Evolutionary conservation across 1,140 invertebrate species (phyloP).

Genomic region (Xylocopa sonorina): DNA sequence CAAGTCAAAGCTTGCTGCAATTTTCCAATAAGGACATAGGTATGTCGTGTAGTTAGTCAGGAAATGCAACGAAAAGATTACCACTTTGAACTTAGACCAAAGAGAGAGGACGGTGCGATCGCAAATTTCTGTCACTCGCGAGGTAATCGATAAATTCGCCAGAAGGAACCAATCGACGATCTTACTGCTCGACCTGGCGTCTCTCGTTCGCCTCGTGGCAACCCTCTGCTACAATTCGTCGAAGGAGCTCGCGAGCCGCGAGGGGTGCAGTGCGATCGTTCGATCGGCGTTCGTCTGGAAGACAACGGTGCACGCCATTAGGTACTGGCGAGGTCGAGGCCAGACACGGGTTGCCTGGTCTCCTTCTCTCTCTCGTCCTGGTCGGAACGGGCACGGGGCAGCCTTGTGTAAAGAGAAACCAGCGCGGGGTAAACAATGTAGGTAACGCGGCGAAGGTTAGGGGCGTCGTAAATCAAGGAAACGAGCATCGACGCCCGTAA

Average conservation of each 20-base stretch:
- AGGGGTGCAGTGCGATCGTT: background rate
- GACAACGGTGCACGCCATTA: conserved; percentile 51
- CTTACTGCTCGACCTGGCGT: too few species aligned
- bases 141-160: background rate
- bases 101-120: too few species aligned
- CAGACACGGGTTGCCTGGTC: conserved; percentile 24
- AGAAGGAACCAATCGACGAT: background rate
- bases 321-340: conserved; percentile 66
- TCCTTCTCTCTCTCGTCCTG: too few species aligned
- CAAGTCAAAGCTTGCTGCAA: too few species aligned
- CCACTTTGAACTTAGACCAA: too few species aligned
- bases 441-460: conserved; percentile 74
- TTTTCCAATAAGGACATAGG: too few species aligned
- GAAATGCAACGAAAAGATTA: too few species aligned
- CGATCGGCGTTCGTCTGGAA: background rate
- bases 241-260: background rate
- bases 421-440: conserved; percentile 71
- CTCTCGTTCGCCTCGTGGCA: too few species aligned
- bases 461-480: conserved; percentile 76
- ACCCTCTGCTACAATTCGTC: background rate
- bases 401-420: conserved; percentile 64
- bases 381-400: conserved; percentile 40
- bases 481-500: conserved; percentile 79
- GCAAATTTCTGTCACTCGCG: background rate
- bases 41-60: too few species aligned